These are phyloP conservation scores for Pheosia gnoma DNA, from an alignment of 2,888 invertebrate species.

Conservation along the genomic window DNA sequence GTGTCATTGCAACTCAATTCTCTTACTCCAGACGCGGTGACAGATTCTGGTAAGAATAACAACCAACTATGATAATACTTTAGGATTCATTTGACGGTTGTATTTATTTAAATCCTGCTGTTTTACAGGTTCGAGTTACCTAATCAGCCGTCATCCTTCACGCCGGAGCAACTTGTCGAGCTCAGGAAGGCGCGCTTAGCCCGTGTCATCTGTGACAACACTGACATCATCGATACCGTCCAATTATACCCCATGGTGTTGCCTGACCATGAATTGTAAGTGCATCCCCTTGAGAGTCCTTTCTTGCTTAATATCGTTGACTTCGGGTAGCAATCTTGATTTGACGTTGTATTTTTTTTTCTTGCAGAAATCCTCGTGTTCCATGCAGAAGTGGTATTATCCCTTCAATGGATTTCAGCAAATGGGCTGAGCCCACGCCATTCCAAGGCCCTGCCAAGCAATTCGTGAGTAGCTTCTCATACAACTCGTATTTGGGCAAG, in stretches of 20 bases:
- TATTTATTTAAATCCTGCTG: not conserved
- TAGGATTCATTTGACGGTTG: not conserved
- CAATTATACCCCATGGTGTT: constrained; percentile 96
- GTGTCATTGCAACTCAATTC: constrained; percentile 96
- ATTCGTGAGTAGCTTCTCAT: constrained; percentile 87
- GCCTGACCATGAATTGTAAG: constrained; percentile 96
- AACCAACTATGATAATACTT: not conserved
- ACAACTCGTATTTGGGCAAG: constrained; percentile 77
- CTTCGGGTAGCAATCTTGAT: not conserved
- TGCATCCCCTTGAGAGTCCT: constrained; percentile 30
- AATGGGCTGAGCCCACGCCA: constrained; percentile 92
- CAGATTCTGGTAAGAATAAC: constrained; percentile 90
- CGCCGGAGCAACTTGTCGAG: constrained; percentile 93
- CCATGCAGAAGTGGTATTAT: constrained; percentile 95
- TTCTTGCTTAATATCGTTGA: not conserved
- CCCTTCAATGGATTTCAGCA: constrained; percentile 93
- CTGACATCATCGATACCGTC: constrained; percentile 95
- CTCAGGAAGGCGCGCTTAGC: constrained; percentile 92
- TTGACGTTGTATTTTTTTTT: constrained; percentile 20
- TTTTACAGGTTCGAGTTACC: constrained; percentile 90
- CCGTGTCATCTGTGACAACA: constrained; percentile 95
- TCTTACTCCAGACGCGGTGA: constrained; percentile 95
- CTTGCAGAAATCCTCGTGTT: constrained; percentile 93
- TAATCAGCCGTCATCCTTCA: constrained; percentile 96
- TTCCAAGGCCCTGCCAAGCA: constrained; percentile 76